Conservation (phyloP, 2,113 vertebrate genomes). For the Verasper variegatus region DNA sequence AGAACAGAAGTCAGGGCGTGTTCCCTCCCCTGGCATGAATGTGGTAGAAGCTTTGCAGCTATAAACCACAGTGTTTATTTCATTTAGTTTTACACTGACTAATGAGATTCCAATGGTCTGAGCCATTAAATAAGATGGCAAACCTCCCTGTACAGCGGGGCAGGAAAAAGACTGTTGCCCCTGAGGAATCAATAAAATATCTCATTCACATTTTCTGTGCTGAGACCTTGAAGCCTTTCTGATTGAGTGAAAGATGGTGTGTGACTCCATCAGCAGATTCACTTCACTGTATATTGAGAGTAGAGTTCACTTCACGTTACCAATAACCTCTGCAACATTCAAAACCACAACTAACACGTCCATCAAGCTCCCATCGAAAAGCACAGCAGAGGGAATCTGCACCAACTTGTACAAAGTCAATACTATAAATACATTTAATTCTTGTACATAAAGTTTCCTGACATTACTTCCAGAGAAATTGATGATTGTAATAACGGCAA, state of each 20-base stretch:
- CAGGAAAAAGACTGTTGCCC: background rate
- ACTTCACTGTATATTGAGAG: background rate
- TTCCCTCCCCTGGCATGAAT: no score
- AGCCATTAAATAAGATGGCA: background rate
- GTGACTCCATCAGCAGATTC: constrained; percentile 7
- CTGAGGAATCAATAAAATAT: constrained; percentile 63
- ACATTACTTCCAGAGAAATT: no score
- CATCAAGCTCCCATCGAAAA: no score
- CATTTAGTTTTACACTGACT: constrained; percentile 1
- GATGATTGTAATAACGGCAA: no score
- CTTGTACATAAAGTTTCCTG: no score
- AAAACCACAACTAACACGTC: no score
- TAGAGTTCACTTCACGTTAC: background rate
- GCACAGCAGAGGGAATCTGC: background rate
- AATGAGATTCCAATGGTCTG: background rate
- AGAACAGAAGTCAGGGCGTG: no score
- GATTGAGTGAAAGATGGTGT: constrained; percentile 24
- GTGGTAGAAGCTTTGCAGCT: background rate
- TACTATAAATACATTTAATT: no score
- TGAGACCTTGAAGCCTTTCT: constrained; percentile 27
- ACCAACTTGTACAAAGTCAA: background rate
- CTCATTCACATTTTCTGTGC: constrained; percentile 45
- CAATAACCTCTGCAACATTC: background rate
- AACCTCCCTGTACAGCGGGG: background rate
- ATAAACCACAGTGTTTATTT: background rate